A percentile compares a stretch with the other conserved stretches of the same genome.
Evolutionary conservation across 2,888 invertebrate genomes (phyloP).

Genomic region (Opisthograptis luteolata): DNA sequence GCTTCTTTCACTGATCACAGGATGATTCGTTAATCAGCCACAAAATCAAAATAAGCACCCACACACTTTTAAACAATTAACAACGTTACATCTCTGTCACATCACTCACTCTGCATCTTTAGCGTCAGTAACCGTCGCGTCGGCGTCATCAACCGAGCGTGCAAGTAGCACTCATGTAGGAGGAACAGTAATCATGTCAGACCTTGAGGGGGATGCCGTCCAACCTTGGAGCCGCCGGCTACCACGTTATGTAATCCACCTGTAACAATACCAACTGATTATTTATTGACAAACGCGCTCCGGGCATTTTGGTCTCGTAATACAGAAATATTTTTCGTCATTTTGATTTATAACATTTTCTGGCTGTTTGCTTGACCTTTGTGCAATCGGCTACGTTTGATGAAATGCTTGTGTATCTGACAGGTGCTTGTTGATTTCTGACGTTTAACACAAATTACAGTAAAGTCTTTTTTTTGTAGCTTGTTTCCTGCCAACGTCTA

Average conservation of each 20-base stretch:
- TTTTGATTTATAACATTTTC: conserved; percentile 11
- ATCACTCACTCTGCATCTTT: no score
- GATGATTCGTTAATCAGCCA: background rate
- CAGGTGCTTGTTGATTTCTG: conserved; percentile 1
- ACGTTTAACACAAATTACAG: no score
- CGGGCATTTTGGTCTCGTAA: conserved; percentile 14
- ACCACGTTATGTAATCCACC: conserved; percentile 23
- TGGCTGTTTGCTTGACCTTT: background rate
- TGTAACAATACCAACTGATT: conserved; percentile 37
- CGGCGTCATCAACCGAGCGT: background rate
- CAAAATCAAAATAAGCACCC: background rate
- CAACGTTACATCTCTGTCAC: background rate
- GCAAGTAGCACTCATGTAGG: conserved; percentile 17
- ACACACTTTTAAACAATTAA: background rate
- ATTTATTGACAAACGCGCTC: conserved; percentile 29
- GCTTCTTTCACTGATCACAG: no score
- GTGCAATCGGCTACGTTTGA: conserved; percentile 7
- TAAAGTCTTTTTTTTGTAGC: no score
- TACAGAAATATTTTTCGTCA: conserved; percentile 14
- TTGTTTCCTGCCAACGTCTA: background rate
- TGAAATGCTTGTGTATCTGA: background rate
- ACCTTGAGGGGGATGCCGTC: conserved; percentile 34
- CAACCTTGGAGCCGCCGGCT: conserved; percentile 29
- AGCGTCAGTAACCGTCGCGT: background rate
- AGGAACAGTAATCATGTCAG: conserved; percentile 25